These are phyloP conservation scores for Siniperca chuatsi DNA, from an alignment of 2,113 vertebrate genomes.

Conservation along the genomic window DNA sequence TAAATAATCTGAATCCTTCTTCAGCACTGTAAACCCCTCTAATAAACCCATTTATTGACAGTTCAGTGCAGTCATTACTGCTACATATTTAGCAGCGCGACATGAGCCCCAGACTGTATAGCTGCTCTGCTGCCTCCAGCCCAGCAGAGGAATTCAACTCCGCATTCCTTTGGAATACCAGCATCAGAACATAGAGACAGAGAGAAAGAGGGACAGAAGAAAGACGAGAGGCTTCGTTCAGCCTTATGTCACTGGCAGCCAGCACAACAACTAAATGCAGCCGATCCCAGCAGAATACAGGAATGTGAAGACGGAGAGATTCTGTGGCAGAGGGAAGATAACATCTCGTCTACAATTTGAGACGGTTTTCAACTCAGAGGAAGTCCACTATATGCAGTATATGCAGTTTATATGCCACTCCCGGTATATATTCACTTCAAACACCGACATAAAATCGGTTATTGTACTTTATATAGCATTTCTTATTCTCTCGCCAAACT, in stretches of 20 bases:
- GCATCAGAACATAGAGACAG: slow-evolving; percentile 40
- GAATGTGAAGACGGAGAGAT: slow-evolving; percentile 54
- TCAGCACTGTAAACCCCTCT: too few relatives aligned
- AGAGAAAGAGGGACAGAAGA: slow-evolving; percentile 16
- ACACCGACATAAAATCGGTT: neutral
- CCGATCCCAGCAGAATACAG: slow-evolving; percentile 52
- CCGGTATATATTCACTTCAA: neutral
- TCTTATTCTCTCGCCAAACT: neutral
- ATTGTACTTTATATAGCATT: neutral
- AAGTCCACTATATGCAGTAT: neutral
- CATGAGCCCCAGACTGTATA: slow-evolving; percentile 26
- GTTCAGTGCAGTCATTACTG: neutral
- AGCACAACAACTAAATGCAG: slow-evolving; percentile 33
- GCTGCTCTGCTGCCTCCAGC: slow-evolving; percentile 46
- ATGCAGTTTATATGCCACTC: neutral
- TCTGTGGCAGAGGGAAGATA: slow-evolving; percentile 53
- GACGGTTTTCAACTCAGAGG: slow-evolving; percentile 12
- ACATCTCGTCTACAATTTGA: slow-evolving; percentile 47
- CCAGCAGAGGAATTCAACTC: slow-evolving; percentile 68
- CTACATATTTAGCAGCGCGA: slow-evolving; percentile 48
- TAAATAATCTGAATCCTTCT: too few relatives aligned
- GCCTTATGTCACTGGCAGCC: slow-evolving; percentile 49
- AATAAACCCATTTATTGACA: too few relatives aligned
- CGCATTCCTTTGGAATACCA: slow-evolving; percentile 78
- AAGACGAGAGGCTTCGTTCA: slow-evolving; percentile 43